Conservation (phyloP, 2,113 vertebrate genomes). For the Oryzias javanicus region DNA sequence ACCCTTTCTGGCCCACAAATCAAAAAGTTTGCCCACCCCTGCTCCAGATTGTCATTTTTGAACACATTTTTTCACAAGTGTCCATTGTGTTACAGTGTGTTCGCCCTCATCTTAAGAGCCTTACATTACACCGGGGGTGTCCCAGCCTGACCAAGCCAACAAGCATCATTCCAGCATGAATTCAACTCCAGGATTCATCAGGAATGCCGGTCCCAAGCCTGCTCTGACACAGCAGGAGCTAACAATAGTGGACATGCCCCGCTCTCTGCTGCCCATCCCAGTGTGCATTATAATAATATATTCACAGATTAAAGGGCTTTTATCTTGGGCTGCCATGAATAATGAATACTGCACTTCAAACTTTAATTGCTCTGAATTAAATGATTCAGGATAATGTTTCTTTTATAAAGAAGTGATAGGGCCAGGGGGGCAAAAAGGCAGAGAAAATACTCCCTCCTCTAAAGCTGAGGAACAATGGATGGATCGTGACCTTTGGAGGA, state of each 20-base stretch:
- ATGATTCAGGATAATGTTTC: slow-evolving; percentile 87
- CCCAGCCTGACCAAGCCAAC: too few species aligned
- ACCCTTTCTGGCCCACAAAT: too few species aligned
- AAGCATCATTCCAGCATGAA: too few species aligned
- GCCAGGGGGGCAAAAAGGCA: slow-evolving; percentile 31
- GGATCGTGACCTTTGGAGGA: slow-evolving; percentile 27
- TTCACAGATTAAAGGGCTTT: slow-evolving; percentile 83
- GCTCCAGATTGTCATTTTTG: too few species aligned
- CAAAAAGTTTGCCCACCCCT: too few species aligned
- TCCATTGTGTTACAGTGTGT: too few species aligned
- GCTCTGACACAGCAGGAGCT: slow-evolving; percentile 68
- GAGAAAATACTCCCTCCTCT: background rate
- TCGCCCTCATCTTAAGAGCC: too few species aligned
- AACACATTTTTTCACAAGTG: too few species aligned
- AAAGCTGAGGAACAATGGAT: slow-evolving; percentile 21
- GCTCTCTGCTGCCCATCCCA: slow-evolving; percentile 68
- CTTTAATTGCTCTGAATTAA: slow-evolving; percentile 84
- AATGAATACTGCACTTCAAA: slow-evolving; percentile 81
- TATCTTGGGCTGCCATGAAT: slow-evolving; percentile 82
- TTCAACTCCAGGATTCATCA: slow-evolving; percentile 35
- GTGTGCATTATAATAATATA: slow-evolving; percentile 82
- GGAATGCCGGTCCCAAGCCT: slow-evolving; percentile 62
- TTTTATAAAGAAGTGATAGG: slow-evolving; percentile 82
- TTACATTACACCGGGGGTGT: too few species aligned
- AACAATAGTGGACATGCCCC: slow-evolving; percentile 76